phyloP scores from a whole-genome alignment of 2,797 vertebrate genomes.

The Anguilla marmorata region DNA sequence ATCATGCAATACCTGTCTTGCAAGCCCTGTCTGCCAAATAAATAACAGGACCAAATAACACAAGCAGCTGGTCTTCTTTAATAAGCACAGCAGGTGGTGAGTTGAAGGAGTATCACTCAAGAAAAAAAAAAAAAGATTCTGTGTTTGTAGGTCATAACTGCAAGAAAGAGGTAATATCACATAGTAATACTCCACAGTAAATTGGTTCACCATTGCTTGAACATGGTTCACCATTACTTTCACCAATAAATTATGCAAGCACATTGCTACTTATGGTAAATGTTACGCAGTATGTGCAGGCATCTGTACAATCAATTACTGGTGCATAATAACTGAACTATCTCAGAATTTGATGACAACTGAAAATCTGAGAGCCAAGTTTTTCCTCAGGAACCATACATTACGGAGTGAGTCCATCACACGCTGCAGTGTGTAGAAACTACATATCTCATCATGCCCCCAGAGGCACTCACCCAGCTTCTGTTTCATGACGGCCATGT shows the following conservation, averaged over 20 bases:
- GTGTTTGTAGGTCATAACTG: background rate
- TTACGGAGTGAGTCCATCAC: background rate
- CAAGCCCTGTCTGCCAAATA: background rate
- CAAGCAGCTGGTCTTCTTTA: too few species aligned
- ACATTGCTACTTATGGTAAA: too few species aligned
- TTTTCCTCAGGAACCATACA: too few species aligned
- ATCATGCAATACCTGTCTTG: background rate
- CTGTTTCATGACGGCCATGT: slow-evolving; percentile 93
- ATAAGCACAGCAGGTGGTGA: background rate
- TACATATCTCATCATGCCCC: background rate
- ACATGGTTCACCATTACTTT: too few species aligned
- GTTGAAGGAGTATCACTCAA: background rate
- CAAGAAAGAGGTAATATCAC: background rate
- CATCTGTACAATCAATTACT: too few species aligned
- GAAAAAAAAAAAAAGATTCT: background rate
- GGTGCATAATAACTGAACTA: too few species aligned
- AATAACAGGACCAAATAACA: too few species aligned
- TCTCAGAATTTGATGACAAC: too few species aligned
- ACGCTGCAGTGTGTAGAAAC: background rate
- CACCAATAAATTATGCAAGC: too few species aligned
- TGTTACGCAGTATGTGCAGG: too few species aligned
- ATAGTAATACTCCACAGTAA: background rate
- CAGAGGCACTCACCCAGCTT: slow-evolving; percentile 79
- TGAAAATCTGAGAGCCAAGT: too few species aligned
- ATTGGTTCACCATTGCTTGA: background rate